These are phyloP conservation scores for Protonemura montana DNA, from an alignment of 2,888 invertebrate genomes.

Conservation along the genomic window DNA sequence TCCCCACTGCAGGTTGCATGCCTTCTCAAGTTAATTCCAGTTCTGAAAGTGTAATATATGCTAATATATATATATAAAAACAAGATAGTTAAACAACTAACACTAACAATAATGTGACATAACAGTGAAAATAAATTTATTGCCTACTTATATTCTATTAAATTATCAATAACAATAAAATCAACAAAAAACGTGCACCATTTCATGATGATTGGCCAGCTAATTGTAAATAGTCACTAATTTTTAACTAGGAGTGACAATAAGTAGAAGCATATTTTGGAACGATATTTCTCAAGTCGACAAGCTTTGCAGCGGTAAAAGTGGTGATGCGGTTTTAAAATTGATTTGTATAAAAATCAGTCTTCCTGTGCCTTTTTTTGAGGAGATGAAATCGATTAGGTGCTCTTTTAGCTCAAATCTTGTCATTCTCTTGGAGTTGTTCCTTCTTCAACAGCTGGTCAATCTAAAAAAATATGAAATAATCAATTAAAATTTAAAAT, in stretches of 20 bases:
- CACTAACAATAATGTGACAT: not conserved
- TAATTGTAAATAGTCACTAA: not conserved
- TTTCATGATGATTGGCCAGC: not conserved
- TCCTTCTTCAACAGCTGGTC: slow-evolving; percentile 77
- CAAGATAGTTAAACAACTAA: not conserved
- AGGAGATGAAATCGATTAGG: not conserved
- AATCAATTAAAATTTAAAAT: too few species aligned
- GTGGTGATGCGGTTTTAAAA: not conserved
- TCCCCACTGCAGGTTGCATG: not conserved
- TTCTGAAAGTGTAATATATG: not conserved
- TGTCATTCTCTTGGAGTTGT: not conserved
- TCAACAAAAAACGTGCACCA: not conserved
- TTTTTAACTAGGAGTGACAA: not conserved
- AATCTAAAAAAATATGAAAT: slow-evolving; percentile 62
- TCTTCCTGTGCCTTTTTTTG: not conserved
- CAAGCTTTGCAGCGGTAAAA: not conserved
- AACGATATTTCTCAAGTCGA: not conserved
- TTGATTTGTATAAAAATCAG: not conserved
- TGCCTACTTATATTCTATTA: not conserved
- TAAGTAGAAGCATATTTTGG: not conserved
- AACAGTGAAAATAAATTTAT: not conserved
- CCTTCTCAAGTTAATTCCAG: not conserved
- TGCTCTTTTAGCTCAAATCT: not conserved
- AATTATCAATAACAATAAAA: not conserved
- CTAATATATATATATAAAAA: too few species aligned